A percentile compares a stretch with the other conserved stretches of the same genome.
phyloP scores from a whole-genome alignment of 2,797 vertebrate species.

The Spinus olivaceus region DNA sequence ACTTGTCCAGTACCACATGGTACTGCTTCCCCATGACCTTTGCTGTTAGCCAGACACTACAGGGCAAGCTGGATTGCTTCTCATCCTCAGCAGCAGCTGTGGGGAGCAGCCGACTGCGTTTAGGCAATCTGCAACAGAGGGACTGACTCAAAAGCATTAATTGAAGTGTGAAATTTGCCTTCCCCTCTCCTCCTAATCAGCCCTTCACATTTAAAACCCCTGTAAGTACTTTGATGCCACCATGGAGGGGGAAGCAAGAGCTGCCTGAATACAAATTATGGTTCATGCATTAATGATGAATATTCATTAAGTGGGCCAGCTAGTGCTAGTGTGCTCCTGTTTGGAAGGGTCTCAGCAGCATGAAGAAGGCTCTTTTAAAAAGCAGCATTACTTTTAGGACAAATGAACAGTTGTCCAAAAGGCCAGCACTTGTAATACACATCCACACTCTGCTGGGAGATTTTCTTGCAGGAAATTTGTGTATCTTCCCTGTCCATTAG shows the following conservation, averaged over 20 bases:
- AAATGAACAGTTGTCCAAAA: not conserved
- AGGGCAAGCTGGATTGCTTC: not conserved
- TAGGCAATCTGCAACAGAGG: not conserved
- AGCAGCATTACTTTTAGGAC: slow-evolving; percentile 35
- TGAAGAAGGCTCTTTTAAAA: slow-evolving; percentile 14
- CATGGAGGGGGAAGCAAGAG: not conserved
- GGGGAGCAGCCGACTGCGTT: not conserved
- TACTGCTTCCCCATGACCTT: slow-evolving; percentile 7
- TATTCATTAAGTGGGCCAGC: not conserved
- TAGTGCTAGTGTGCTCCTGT: not conserved
- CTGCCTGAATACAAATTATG: not conserved
- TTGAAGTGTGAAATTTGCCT: slow-evolving; percentile 33
- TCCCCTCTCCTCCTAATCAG: not conserved
- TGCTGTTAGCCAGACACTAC: slow-evolving; percentile 5
- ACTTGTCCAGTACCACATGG: not conserved
- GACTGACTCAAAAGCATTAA: not conserved
- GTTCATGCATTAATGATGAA: not conserved
- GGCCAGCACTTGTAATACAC: not conserved
- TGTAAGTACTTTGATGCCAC: not conserved
- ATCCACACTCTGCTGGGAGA: not conserved
- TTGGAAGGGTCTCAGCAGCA: not conserved
- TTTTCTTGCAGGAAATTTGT: not conserved
- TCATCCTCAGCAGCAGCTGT: not conserved
- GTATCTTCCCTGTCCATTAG: not conserved
- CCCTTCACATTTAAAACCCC: not conserved